These are phyloP conservation scores for Parascotia fuliginaria DNA, from an alignment of 2,888 invertebrate genomes.

Conservation along the genomic window DNA sequence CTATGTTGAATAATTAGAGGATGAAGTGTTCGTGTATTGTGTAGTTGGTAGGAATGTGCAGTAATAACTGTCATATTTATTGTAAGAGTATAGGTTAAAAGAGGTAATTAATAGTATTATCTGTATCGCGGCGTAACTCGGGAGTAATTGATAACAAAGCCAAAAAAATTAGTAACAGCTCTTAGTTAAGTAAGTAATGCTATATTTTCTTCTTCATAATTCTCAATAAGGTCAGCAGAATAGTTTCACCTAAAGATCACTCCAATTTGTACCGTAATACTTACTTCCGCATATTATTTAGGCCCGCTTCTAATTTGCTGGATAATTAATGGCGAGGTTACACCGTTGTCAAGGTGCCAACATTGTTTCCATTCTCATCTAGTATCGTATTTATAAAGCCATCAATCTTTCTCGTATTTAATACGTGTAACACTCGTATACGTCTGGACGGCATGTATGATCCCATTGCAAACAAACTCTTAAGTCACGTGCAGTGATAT, in stretches of 20 bases:
- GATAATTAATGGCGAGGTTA: slow-evolving; percentile 32
- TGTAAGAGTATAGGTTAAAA: too few relatives aligned
- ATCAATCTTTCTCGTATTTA: slow-evolving; percentile 16
- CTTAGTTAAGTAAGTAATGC: too few relatives aligned
- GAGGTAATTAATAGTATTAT: too few relatives aligned
- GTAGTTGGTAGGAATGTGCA: too few relatives aligned
- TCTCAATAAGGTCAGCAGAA: not conserved
- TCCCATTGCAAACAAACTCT: slow-evolving; percentile 33
- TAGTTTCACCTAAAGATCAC: too few relatives aligned
- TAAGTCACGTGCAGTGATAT: slow-evolving; percentile 39
- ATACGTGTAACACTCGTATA: not conserved
- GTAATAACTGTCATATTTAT: too few relatives aligned
- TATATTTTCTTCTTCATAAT: too few relatives aligned
- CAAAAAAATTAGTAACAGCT: too few relatives aligned
- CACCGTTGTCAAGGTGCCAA: slow-evolving; percentile 27
- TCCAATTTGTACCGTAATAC: slow-evolving; percentile 34
- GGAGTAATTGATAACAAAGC: too few relatives aligned
- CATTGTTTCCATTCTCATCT: slow-evolving; percentile 14
- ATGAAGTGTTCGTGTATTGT: too few relatives aligned
- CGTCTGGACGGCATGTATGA: slow-evolving; percentile 4
- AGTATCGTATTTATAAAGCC: slow-evolving; percentile 9
- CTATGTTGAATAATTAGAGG: too few relatives aligned
- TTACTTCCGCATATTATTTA: slow-evolving; percentile 36
- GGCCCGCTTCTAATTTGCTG: slow-evolving; percentile 19
- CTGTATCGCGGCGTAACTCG: too few relatives aligned